phyloP scores from a whole-genome alignment of 1,140 invertebrate species.

The Myzus persicae region DNA sequence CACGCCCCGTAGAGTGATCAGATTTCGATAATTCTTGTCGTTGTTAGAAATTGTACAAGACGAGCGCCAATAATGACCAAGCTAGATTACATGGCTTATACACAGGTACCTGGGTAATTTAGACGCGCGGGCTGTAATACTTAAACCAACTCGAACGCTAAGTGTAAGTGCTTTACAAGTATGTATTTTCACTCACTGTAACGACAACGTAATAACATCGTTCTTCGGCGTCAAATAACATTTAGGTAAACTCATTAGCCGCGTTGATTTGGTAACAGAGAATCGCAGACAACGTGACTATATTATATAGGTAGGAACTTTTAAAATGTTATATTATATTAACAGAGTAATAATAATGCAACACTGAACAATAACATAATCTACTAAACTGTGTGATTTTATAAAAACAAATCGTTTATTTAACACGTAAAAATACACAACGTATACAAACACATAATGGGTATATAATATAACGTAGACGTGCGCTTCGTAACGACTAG shows the following conservation, averaged over 20 bases:
- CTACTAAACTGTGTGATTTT: background rate
- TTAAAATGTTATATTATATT: background rate
- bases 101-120: background rate
- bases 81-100: background rate
- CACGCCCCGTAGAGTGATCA: too few relatives aligned
- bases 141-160: background rate
- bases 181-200: background rate
- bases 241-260: background rate
- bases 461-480: background rate
- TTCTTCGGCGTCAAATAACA: background rate
- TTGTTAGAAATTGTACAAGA: background rate
- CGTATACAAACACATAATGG: background rate
- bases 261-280: background rate
- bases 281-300: background rate
- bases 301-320: background rate
- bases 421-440: conserved; percentile 5
- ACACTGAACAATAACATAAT: background rate
- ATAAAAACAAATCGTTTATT: conserved; percentile 32
- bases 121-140: background rate
- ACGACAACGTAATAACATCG: background rate
- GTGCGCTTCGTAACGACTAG: background rate
- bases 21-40: too few relatives aligned
- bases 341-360: background rate
- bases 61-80: background rate
- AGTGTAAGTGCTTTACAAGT: background rate